Base-by-base conservation (phyloP, 2,888 invertebrate genomes). In the Cephus pulcher region DNA sequence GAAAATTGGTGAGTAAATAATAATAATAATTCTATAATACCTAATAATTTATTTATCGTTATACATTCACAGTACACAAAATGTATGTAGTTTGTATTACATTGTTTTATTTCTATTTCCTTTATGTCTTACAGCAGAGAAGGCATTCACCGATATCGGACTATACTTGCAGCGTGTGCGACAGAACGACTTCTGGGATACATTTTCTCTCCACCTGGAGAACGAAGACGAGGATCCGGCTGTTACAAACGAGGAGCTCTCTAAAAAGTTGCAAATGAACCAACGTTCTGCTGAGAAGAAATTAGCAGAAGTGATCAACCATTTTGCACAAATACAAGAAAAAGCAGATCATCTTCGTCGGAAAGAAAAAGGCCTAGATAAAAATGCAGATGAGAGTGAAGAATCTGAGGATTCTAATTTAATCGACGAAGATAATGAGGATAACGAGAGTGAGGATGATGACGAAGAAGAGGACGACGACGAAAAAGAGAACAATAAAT, bases 101-200 rank as follows among this genome's bases (percentile, higher is more conserved):
- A 75, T n/a, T 77, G 40, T 37, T 56, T 73, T 23, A 74, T 71
- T 79, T 77, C 2, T 71, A 69, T 69, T 40, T 77, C 37, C 9
- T 69, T 30, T 40, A 40, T 76, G 79, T 40, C 3, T 75, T 85
- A 40, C 78, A 90, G 91, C 91, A 11, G 78, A 86, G 78, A 83
- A 82, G 11, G 89, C 90, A 9, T 91, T 91, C 73, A 79, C 79
- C 4, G 80, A 87, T 40, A 56, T 91, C 69, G 90, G 89, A 4
- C 79, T 86, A 35, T 77, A 89, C 35, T 80, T 91, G 23, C 86
- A 90, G 80, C 82, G 85, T 0, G 80, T 82, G 4, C 76, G 88
- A 1, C 86, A 83, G 4, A 79, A 83, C 6, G 89, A 90, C 79
- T 89, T 88, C 71, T 90, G 87, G 84, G 89, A 91, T 32, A 89